phyloP scores from a whole-genome alignment of 2,797 vertebrate genomes.

The Darevskia nairensis region DNA sequence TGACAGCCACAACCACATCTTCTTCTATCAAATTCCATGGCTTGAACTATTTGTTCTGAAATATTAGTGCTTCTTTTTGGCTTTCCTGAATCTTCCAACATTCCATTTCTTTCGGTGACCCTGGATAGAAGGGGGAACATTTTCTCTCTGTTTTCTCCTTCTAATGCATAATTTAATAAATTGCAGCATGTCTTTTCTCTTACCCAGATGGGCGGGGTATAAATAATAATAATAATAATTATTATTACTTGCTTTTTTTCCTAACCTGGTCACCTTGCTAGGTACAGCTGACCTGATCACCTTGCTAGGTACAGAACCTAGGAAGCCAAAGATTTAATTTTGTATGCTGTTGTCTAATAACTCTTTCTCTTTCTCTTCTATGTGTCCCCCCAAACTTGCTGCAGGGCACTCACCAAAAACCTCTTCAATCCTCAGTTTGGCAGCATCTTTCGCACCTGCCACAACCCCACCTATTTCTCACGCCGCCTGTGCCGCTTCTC shows the following conservation, averaged over 20 bases:
- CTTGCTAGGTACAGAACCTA: not conserved
- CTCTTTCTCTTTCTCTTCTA: not conserved
- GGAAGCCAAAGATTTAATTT: not conserved
- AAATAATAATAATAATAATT: no score
- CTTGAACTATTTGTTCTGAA: not conserved
- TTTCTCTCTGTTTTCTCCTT: not conserved
- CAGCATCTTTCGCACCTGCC: conserved; percentile 85
- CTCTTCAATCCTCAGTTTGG: conserved; percentile 84
- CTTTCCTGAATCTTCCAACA: not conserved
- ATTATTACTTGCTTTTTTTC: no score
- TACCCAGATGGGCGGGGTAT: no score
- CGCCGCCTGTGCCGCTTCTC: conserved; percentile 82
- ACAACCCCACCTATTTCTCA: conserved; percentile 85
- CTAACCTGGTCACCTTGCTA: not conserved
- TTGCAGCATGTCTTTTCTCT: no score
- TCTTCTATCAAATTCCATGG: not conserved
- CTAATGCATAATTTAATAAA: not conserved
- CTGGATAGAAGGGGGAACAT: not conserved
- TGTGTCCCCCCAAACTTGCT: not conserved
- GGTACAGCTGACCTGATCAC: no score
- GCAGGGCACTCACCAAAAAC: conserved; percentile 81
- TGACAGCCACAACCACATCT: not conserved
- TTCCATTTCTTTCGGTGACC: not conserved
- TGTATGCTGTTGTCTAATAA: no score
- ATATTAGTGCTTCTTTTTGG: not conserved